phyloP scores from a whole-genome alignment of 2,888 invertebrate species.

The Cheilosia grossa region DNA sequence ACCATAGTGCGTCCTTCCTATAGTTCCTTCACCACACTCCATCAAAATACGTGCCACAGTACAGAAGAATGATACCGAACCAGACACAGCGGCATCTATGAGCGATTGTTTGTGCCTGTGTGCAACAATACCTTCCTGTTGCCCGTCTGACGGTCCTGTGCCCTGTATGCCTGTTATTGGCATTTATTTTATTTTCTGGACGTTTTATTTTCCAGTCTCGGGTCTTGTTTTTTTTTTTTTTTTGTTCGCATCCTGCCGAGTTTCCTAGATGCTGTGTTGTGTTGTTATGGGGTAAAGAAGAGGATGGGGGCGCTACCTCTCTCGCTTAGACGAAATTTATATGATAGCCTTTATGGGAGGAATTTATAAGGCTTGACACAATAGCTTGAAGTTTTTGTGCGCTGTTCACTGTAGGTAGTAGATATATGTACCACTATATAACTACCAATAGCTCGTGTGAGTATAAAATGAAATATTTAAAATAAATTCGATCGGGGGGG shows the following conservation, averaged over 20 bases:
- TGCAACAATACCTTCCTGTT: conserved; percentile 69
- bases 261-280: neutral
- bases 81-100: conserved; percentile 43
- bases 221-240: neutral
- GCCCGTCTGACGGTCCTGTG: conserved; percentile 49
- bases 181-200: conserved; percentile 71
- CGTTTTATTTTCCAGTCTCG: conserved; percentile 53
- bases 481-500: conserved; percentile 41
- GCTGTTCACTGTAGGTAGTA: neutral
- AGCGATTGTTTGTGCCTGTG: conserved; percentile 39
- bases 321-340: conserved; percentile 70
- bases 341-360: conserved; percentile 59
- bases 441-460: conserved; percentile 17
- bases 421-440: no score
- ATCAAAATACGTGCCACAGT: conserved; percentile 21
- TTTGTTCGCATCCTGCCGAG: neutral
- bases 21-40: neutral
- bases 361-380: conserved; percentile 69
- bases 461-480: conserved; percentile 63
- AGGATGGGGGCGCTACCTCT: conserved; percentile 1
- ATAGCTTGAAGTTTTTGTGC: conserved; percentile 32
- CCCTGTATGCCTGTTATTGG: conserved; percentile 63
- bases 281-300: neutral
- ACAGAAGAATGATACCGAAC: conserved; percentile 6
- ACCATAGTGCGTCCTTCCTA: conserved; percentile 24